phyloP scores from a whole-genome alignment of 2,797 vertebrate species.

The Darevskia mixta region DNA sequence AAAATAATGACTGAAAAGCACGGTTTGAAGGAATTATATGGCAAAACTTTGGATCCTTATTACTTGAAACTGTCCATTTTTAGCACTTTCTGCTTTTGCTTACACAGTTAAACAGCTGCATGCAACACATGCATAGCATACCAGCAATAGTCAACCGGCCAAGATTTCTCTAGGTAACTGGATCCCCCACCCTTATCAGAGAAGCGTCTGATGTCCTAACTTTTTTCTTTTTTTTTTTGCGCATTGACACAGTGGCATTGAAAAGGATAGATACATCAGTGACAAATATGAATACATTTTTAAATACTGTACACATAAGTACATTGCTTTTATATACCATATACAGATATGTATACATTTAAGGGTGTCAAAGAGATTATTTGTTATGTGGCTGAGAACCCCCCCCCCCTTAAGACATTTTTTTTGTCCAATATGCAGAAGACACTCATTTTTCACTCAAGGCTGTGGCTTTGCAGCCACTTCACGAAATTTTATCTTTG shows the following conservation, averaged over 20 bases:
- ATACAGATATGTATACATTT: conserved; percentile 54
- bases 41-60: conserved; percentile 51
- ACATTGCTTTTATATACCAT: conserved; percentile 58
- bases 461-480: conserved; percentile 60
- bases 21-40: conserved; percentile 43
- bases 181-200: conserved; percentile 46
- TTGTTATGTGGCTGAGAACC: conserved; percentile 59
- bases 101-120: conserved; percentile 70
- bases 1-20: conserved; percentile 49
- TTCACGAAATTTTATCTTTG: conserved; percentile 61
- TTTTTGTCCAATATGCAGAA: conserved; percentile 29
- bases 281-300: conserved; percentile 64
- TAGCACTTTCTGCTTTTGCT: conserved; percentile 55
- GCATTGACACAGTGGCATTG: conserved; percentile 66
- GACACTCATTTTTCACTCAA: conserved; percentile 16
- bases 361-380: conserved; percentile 44
- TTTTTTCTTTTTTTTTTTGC: neutral
- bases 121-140: conserved; percentile 72
- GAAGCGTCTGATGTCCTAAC: conserved; percentile 56
- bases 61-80: neutral
- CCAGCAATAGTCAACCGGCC: conserved; percentile 61
- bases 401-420: conserved; percentile 60
- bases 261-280: conserved; percentile 64
- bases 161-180: conserved; percentile 67
- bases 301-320: conserved; percentile 65